Base-by-base conservation (phyloP, 1,140 invertebrate species). In the Oreohelix idahoensis region DNA sequence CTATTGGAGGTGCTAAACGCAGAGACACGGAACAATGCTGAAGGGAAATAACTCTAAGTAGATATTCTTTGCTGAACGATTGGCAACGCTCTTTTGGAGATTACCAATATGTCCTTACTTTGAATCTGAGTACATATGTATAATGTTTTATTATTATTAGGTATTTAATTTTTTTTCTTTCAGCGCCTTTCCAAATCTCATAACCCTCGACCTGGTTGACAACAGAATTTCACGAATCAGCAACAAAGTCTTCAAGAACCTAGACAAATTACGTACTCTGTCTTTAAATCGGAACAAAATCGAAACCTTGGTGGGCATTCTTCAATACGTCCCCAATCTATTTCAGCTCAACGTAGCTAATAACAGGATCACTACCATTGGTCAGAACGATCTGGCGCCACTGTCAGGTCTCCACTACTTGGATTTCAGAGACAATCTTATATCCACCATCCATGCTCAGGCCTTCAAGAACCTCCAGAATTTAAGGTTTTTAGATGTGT, bases 311-410 rank as follows among this genome's bases (percentile, higher is more conserved):
- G 90, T 90, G 11, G 63, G 63, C 2, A 85, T 91, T 42, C 90
- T 94, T 42, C 58, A 88, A 45, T 86, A 88, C 13, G 84, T 92
- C 1, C 83, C 93, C 76, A 94, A 93, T 69, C 89, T 97, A 15
- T 95, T 95, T 87, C 94, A 95, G 88, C 92, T 97, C 0, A 95
- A 96, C 88, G 92, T 97, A 42, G 95, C 95, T 83, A 94, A 94
- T 49, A 97, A 97, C 90, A 93, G 94, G 45, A 93, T 98, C 51
- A 93, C 93, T 17, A 94, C 93, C 79, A 94, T 97, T 8, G 95
- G 95, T 10, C 95, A 96, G n/a, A 95, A 95, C 42, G 95, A 95
- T 66, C 93, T 97, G 86, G 95, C 96, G 90, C 94, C 95, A 49
- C 87, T 86, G 66, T 81, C 66, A 36, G 71, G 84, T 32, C 29